Evolutionary conservation across 2,113 vertebrate species (phyloP), one percentile per base, ranked within the genome.

Genomic region (Probosciger aterrimus): DNA sequence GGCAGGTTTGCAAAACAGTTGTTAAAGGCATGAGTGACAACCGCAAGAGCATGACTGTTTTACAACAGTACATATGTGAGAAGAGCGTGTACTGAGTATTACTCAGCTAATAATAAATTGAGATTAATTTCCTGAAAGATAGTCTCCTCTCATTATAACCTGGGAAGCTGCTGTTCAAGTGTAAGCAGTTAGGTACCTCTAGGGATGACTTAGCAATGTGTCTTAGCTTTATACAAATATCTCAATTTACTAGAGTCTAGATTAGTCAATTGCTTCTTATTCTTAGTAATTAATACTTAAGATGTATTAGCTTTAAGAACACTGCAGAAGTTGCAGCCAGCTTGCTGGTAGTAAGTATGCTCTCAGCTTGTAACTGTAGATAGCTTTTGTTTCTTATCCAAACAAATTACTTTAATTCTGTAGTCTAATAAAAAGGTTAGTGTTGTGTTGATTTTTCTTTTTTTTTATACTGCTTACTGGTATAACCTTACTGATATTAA

Each of bases 221-320:
- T 80, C 62, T 94, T 74, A 83, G n/a, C 63, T 86, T 92, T 86
- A 74, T 73, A 83, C 8, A 83, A 90, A 77, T 65, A 53, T 80
- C 79, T 86, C 68, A 90, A 46, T 77, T 83, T 86, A 86, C 64
- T 77, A 63, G 50, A 74, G 86, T 86, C 76, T 94, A 73, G 71
- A 93, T 90, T 63, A 93, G 59, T 22, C 91, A 90, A 77, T 78
- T 88, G 53, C 37, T 83, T 77, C 71, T 93, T 80, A 86, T 69
- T 59, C 16, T 67, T 94, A 37, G 17, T 83, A 95, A 95, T 93
- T 88, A 93, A 97, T 92, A 92, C 35, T 93, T 93, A 47, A 83
- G 41, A 86, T 76, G 33, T 55, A 71, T 92, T 94, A 79, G 37
- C 50, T 86, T 74, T 74, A 71, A 96, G 59, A 82, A 77, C 3